Percentiles rank a stretch among this genome's conserved stretches.
Conservation (phyloP, 2,113 vertebrate genomes). For the Callipepla squamata region DNA sequence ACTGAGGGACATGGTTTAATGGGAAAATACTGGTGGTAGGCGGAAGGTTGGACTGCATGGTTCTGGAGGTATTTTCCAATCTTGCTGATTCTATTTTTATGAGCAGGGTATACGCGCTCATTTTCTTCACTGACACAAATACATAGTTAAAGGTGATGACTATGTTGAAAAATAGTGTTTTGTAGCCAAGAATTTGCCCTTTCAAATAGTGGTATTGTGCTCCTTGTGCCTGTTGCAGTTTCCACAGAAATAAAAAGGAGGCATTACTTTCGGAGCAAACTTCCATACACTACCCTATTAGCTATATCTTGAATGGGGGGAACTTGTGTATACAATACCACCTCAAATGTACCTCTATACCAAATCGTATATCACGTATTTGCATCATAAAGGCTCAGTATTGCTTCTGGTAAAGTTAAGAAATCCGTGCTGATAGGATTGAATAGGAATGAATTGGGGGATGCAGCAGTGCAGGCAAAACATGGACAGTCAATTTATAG, state of each 20-base stretch:
- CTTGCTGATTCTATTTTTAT: not conserved
- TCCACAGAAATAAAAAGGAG: not conserved
- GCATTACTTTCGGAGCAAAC: not conserved
- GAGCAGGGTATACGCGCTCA: not conserved
- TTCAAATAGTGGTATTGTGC: not conserved
- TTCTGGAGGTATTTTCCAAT: too few species aligned
- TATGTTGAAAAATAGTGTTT: not conserved
- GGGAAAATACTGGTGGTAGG: too few species aligned
- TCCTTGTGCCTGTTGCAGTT: not conserved
- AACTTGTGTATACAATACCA: accelerated
- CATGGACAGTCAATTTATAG: not conserved
- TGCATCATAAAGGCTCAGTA: not conserved
- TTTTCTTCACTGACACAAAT: not conserved
- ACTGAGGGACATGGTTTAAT: too few species aligned
- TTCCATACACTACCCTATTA: not conserved
- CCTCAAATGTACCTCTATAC: not conserved
- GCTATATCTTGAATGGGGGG: not conserved
- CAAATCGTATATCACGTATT: accelerated
- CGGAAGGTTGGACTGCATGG: too few species aligned
- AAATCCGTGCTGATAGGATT: not conserved
- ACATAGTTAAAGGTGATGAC: not conserved
- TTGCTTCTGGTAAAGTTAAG: not conserved
- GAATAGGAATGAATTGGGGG: not conserved
- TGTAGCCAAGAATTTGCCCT: not conserved
- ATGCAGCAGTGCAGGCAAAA: not conserved